Conservation (phyloP, 2,113 vertebrate species). For the Oncorhynchus mykiss region DNA sequence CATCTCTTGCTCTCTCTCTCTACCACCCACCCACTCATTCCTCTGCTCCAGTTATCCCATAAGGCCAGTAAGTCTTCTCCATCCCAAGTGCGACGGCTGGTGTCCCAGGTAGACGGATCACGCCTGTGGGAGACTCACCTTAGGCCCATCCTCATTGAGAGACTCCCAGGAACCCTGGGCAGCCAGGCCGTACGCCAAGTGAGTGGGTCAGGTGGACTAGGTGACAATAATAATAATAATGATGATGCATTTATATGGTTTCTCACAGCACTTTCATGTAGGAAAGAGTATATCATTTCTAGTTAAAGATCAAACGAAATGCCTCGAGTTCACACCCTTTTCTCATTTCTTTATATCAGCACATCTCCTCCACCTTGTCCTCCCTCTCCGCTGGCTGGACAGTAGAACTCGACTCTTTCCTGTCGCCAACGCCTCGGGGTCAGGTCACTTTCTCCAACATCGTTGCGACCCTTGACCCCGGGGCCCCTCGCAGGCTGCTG, state of each 20-base stretch:
- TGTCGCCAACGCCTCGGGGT: slow-evolving; percentile 78
- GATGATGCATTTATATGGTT: too few species aligned
- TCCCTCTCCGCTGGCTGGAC: slow-evolving; percentile 79
- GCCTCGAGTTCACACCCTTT: not conserved
- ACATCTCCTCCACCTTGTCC: slow-evolving; percentile 72
- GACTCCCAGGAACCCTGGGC: slow-evolving; percentile 78
- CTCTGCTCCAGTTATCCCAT: slow-evolving; percentile 61
- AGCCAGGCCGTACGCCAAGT: slow-evolving; percentile 81
- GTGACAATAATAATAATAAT: not conserved
- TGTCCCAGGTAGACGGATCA: slow-evolving; percentile 71
- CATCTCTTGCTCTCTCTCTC: not conserved
- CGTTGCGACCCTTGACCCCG: slow-evolving; percentile 80
- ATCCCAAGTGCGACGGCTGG: slow-evolving; percentile 70
- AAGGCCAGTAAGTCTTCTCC: slow-evolving; percentile 71
- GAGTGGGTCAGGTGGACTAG: not conserved
- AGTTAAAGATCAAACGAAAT: too few species aligned
- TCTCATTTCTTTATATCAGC: slow-evolving; percentile 61
- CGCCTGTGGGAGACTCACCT: slow-evolving; percentile 82
- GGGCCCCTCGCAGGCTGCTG: slow-evolving; percentile 74
- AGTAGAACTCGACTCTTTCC: slow-evolving; percentile 81
- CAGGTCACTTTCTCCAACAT: slow-evolving; percentile 80
- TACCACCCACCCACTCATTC: not conserved
- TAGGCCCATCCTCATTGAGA: slow-evolving; percentile 79
- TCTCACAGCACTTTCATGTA: too few species aligned
- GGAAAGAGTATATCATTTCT: too few species aligned